Conservation (phyloP, 92 coral and sea anemone species). For the Paramuricea clavata region DNA sequence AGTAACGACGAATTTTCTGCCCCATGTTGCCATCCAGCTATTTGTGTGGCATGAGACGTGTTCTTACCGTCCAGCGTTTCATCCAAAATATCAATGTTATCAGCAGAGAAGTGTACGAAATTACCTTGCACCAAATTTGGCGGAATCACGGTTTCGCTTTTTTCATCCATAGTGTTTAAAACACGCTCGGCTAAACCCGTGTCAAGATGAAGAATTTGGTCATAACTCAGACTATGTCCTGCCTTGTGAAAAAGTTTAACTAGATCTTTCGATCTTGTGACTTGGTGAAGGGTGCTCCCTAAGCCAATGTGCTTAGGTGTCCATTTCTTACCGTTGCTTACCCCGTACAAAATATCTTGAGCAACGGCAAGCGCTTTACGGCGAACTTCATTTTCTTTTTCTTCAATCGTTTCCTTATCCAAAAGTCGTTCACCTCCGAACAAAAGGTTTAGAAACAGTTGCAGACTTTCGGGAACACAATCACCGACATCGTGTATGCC, state of each 20-base stretch:
- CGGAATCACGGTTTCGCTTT: neutral
- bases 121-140: neutral
- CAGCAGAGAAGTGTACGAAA: slow-evolving; percentile 63
- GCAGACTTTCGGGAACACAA: slow-evolving; percentile 64
- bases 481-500: slow-evolving; percentile 38
- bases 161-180: neutral
- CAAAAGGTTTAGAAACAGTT: slow-evolving; percentile 59
- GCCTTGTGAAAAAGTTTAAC: neutral
- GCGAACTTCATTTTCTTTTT: slow-evolving; percentile 22
- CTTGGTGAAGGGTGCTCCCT: slow-evolving; percentile 27
- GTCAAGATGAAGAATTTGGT: neutral
- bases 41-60: slow-evolving; percentile 70
- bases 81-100: slow-evolving; percentile 65
- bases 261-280: neutral
- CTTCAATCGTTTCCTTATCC: neutral
- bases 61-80: slow-evolving; percentile 67
- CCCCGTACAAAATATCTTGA: slow-evolving; percentile 48
- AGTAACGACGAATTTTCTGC: slow-evolving; percentile 26
- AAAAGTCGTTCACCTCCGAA: slow-evolving; percentile 12
- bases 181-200: neutral
- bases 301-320: slow-evolving; percentile 73
- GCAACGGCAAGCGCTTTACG: slow-evolving; percentile 19
- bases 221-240: neutral
- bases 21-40: slow-evolving; percentile 73
- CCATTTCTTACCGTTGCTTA: slow-evolving; percentile 66